Conservation (phyloP, 2,113 vertebrate species). For the Oenanthe oenanthe region DNA sequence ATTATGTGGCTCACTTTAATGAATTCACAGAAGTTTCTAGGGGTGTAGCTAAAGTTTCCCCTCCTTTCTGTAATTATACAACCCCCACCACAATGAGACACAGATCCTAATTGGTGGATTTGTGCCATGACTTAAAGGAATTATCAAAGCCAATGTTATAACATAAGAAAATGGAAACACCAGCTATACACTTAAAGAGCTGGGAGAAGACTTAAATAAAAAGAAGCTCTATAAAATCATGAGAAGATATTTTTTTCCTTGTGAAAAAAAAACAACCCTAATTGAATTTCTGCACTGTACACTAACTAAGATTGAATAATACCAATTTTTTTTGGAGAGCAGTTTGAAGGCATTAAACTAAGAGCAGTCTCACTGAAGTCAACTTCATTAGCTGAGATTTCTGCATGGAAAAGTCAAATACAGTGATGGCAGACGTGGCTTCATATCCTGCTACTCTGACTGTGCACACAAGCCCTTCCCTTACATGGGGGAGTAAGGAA, state of each 20-base stretch:
- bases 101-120: neutral
- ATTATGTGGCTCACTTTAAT: conserved; percentile 18
- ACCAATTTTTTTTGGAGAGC: too few species aligned
- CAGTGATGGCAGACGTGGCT: neutral
- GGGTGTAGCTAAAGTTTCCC: neutral
- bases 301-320: neutral
- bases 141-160: neutral
- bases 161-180: neutral
- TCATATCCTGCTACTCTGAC: neutral
- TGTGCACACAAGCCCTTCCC: neutral
- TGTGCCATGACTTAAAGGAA: neutral
- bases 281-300: neutral
- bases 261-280: neutral
- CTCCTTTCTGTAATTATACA: neutral
- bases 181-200: neutral
- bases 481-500: neutral
- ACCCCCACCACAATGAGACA: neutral
- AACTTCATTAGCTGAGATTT: neutral
- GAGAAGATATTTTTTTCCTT: neutral
- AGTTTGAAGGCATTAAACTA: too few species aligned
- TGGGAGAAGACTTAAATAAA: neutral
- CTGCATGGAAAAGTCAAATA: neutral
- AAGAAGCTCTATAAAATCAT: neutral
- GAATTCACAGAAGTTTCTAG: conserved; percentile 28
- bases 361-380: neutral